Evolutionary conservation across 2,797 vertebrate species (phyloP).

Genomic region (Scarus forsteni): DNA sequence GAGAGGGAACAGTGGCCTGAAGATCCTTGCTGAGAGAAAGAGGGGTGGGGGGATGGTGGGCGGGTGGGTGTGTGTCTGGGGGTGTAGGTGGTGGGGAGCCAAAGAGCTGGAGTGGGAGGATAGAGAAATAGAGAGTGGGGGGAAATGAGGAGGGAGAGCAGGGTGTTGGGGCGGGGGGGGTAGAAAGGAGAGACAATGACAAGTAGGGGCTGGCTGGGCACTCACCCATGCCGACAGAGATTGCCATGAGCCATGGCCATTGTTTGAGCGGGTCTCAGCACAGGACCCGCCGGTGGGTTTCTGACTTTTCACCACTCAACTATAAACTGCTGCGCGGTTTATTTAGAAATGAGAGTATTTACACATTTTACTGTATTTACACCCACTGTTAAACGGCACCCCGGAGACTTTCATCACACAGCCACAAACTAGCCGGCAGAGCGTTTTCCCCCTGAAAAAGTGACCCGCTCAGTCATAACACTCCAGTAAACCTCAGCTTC

Average conservation of each 20-base stretch:
- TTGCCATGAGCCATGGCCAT: constrained; percentile 87
- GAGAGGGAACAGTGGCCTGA: constrained; percentile 80
- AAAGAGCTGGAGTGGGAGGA: constrained; percentile 81
- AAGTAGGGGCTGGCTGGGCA: constrained; percentile 86
- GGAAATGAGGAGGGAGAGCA: constrained; percentile 67
- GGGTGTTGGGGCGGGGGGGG: constrained; percentile 31
- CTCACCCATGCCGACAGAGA: constrained; percentile 87
- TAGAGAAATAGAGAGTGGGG: constrained; percentile 79
- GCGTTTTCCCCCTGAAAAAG: constrained; percentile 67
- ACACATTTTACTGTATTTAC: constrained; percentile 86
- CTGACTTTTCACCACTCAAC: constrained; percentile 75
- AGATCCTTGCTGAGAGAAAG: constrained; percentile 77
- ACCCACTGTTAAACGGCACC: constrained; percentile 82
- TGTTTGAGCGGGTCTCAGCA: constrained; percentile 82
- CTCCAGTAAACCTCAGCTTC: constrained; percentile 79
- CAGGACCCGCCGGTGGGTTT: constrained; percentile 76
- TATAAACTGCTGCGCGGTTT: constrained; percentile 81
- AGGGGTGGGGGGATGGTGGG: constrained; percentile 57
- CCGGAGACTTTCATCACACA: constrained; percentile 75
- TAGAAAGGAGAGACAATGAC: constrained; percentile 85
- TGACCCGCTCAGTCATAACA: constrained; percentile 79
- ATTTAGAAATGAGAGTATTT: constrained; percentile 84
- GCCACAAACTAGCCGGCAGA: constrained; percentile 77
- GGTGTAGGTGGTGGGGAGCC: constrained; percentile 68
- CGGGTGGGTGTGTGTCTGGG: constrained; percentile 59